These are phyloP conservation scores for Lasioglossum baleicum DNA, from an alignment of 1,140 invertebrate species.

Conservation along the genomic window DNA sequence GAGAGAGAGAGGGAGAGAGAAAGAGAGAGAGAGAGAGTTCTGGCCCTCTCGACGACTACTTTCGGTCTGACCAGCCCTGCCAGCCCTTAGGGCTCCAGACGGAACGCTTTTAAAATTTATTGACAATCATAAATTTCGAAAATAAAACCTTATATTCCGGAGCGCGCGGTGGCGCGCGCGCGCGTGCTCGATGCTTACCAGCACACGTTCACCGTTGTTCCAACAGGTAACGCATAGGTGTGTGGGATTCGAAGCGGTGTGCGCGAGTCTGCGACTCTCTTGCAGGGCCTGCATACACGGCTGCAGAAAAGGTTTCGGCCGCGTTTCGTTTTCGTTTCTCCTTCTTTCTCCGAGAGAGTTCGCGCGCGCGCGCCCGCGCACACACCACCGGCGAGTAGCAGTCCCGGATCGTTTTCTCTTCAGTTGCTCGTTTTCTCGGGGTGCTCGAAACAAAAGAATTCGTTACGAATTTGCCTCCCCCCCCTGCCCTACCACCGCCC, in stretches of 20 bases:
- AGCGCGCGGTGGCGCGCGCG: constrained; percentile 10
- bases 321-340: constrained; percentile 43
- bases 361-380: constrained; percentile 36
- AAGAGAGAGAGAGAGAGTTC: constrained; percentile 45
- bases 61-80: constrained; percentile 77
- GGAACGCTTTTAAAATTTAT: constrained; percentile 82
- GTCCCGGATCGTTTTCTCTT: constrained; percentile 70
- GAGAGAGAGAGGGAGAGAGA: constrained; percentile 27
- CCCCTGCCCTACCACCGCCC: constrained; percentile 17
- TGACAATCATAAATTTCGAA: constrained; percentile 82
- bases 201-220: not conserved
- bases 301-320: constrained; percentile 66
- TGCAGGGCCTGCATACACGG: constrained; percentile 58
- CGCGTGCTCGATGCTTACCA: constrained; percentile 6
- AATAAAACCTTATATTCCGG: constrained; percentile 81
- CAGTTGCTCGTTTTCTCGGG: constrained; percentile 73
- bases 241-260: not conserved
- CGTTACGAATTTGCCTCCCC: constrained; percentile 75
- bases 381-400: constrained; percentile 59
- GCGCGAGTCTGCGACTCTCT: constrained; percentile 57
- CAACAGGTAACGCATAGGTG: not conserved
- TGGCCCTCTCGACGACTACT: constrained; percentile 67
- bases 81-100: constrained; percentile 80
- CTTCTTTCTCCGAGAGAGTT: constrained; percentile 44
- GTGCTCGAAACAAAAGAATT: constrained; percentile 78